Evolutionary conservation across 2,113 vertebrate genomes (phyloP), one percentile per base, ranked within the genome.

Genomic region (Cebidichthys violaceus): DNA sequence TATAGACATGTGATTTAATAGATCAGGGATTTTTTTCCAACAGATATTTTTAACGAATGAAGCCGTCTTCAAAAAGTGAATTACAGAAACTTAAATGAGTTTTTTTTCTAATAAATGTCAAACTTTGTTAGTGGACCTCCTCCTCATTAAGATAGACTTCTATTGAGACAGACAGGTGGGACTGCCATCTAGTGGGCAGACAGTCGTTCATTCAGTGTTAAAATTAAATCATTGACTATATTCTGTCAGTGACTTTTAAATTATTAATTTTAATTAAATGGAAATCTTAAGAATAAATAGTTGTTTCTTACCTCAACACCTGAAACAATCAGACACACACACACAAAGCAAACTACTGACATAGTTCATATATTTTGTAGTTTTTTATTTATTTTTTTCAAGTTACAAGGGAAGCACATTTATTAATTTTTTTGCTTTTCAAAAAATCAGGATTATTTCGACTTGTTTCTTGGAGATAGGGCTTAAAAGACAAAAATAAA

Each of bases 401-500:
- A 86, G 85, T 91, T 93, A 93, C 92, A 94, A 92, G 92, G 92
- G 90, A 94, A 94, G 94, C 92, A 93, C 92, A 94, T 91, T 90
- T 92, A 92, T 87, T 87, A 20, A 67, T 87, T 82, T 92, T 66
- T 90, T 91, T 90, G 77, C 80, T 75, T 73, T 90, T 82, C 24
- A 66, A 89, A 88, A 90, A 91, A 75, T 84, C 74, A n/a, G 70
- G 74, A 69, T 82, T 79, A 89, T 90, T 55, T 80, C 47, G 20
- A 89, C 76, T 79, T 87, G 61, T 84, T 89, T 90, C 83, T 76
- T 86, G 79, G 71, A 86, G 60, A 75, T 29, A 37, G 73, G 82
- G 75, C 60, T 74, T 87, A 85, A 88, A 91, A 90, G 59, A 89
- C 31, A 66, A 88, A 88, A 86, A 85, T 81, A 78, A 89, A 91